A percentile compares a stretch with the other conserved stretches of the same genome.
Conservation (phyloP, 2,888 invertebrate genomes). For the Amphipyra tragopoginis region DNA sequence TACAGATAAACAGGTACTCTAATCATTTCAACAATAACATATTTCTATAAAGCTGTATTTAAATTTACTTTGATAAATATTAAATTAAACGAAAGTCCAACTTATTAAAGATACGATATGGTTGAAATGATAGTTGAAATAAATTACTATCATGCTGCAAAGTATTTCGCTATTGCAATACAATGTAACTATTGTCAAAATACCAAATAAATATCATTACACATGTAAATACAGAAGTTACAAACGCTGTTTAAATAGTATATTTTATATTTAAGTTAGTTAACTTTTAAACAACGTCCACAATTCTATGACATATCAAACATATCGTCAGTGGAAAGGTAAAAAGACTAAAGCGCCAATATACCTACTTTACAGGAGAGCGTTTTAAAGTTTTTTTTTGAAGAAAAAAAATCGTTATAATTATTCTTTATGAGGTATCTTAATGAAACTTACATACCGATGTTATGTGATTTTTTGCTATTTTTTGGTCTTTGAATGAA, state of each 20-base stretch:
- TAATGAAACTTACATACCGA: too few species aligned
- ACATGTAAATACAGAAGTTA: conserved; percentile 42
- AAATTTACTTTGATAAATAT: background rate
- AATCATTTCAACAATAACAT: conserved; percentile 51
- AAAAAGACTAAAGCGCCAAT: too few species aligned
- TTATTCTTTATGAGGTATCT: too few species aligned
- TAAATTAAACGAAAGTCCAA: too few species aligned
- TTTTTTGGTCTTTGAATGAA: too few species aligned
- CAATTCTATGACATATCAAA: conserved; percentile 25
- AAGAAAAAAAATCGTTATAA: too few species aligned
- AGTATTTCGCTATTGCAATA: conserved; percentile 55
- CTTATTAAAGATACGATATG: conserved; percentile 22
- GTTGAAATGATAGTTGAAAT: conserved; percentile 41
- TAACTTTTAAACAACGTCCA: conserved; percentile 40
- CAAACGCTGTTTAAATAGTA: conserved; percentile 29
- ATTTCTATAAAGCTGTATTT: background rate
- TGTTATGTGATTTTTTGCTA: too few species aligned
- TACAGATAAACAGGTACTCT: conserved; percentile 31
- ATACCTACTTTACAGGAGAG: too few species aligned
- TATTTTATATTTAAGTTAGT: background rate
- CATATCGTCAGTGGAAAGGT: too few species aligned
- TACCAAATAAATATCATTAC: conserved; percentile 57
- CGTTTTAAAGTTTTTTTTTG: too few species aligned
- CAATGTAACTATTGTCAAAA: conserved; percentile 50
- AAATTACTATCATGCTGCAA: conserved; percentile 59